A percentile compares a stretch with the other conserved stretches of the same genome.
Evolutionary conservation across 2,113 vertebrate species (phyloP).

Genomic region (Boulengeromyrus knoepffleri): DNA sequence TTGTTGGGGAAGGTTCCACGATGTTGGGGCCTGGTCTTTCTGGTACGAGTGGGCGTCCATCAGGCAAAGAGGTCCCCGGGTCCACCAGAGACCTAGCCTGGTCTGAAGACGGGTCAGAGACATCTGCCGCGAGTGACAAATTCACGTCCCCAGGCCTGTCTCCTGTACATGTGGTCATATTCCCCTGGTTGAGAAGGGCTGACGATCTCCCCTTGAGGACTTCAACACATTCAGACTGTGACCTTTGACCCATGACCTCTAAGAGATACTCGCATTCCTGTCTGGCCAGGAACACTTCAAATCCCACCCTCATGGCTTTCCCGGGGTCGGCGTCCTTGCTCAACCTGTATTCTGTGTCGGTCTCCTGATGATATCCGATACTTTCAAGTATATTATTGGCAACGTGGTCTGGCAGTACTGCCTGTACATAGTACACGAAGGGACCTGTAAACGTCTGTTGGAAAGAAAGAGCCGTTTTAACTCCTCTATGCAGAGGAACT

Average conservation of each 20-base stretch:
- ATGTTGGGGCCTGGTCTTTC: not conserved
- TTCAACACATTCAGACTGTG: conserved; percentile 38
- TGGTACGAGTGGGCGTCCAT: not conserved
- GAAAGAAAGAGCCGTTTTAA: conserved; percentile 19
- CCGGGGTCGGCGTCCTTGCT: conserved; percentile 49
- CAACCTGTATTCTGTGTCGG: conserved; percentile 61
- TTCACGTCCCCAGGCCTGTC: not conserved
- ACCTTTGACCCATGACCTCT: conserved; percentile 47
- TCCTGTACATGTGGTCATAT: not conserved
- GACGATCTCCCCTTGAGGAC: conserved; percentile 41
- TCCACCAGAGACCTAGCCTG: not conserved
- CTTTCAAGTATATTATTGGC: conserved; percentile 59
- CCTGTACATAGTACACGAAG: conserved; percentile 71
- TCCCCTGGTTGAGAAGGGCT: not conserved
- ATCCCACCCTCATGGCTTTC: conserved; percentile 55
- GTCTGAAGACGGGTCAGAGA: conserved; percentile 12
- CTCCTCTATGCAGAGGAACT: not conserved
- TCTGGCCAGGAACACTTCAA: conserved; percentile 74
- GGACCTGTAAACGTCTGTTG: conserved; percentile 72
- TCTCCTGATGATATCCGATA: conserved; percentile 65
- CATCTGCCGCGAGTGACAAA: not conserved
- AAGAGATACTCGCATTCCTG: conserved; percentile 60
- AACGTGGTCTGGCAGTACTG: conserved; percentile 54
- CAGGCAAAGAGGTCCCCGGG: not conserved
- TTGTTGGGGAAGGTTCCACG: conserved; percentile 11